Conservation (phyloP, 2,797 vertebrate genomes). For the Eidolon dupreanum region DNA sequence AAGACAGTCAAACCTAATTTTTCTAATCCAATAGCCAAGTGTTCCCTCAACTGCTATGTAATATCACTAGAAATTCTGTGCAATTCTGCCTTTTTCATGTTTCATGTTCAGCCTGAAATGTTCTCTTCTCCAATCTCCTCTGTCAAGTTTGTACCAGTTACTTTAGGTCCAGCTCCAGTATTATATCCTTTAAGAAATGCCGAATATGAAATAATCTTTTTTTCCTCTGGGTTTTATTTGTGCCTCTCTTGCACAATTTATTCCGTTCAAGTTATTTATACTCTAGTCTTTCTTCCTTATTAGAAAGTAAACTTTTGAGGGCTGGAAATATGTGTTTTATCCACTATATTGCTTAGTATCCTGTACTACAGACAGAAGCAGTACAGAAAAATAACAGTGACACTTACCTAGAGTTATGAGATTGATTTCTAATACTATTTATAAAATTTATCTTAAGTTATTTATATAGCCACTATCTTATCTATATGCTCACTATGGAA, state of each 20-base stretch:
- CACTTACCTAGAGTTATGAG: conserved; percentile 22
- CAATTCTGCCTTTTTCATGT: background rate
- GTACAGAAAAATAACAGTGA: background rate
- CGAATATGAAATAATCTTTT: background rate
- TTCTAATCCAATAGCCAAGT: background rate
- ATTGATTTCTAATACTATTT: background rate
- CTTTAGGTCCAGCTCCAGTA: background rate
- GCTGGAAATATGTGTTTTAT: background rate
- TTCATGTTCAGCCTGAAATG: background rate
- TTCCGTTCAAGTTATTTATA: background rate
- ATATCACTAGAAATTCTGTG: background rate
- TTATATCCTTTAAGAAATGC: background rate
- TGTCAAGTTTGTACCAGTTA: background rate
- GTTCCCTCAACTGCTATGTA: background rate
- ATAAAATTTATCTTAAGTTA: conserved; percentile 40
- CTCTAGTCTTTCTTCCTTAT: background rate
- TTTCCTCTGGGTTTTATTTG: background rate
- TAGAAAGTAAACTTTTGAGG: background rate
- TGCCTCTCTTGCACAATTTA: background rate
- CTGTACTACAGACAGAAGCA: background rate
- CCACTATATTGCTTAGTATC: background rate
- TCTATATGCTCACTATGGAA: conserved; percentile 41
- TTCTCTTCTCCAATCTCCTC: background rate
- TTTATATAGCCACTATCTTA: conserved; percentile 5
- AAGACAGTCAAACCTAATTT: background rate